Evolutionary conservation across 2,113 vertebrate species (phyloP).

Genomic region (Apeltes quadracus): DNA sequence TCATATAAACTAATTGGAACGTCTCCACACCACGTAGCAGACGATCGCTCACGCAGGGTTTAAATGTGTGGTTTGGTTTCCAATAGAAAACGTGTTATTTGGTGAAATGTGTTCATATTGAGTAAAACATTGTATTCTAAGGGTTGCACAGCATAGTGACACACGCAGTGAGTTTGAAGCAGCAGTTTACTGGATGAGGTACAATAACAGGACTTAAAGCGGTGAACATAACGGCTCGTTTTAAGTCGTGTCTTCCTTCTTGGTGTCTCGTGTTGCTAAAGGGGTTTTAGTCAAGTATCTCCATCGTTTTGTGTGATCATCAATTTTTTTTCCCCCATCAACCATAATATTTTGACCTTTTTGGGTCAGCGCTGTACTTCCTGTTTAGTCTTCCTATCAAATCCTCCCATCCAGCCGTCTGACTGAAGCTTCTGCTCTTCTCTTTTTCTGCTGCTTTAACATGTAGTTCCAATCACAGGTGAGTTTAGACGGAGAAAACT

Average conservation of each 20-base stretch:
- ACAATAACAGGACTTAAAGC: conserved; percentile 1
- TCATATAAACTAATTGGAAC: background rate
- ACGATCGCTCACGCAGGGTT: background rate
- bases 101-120: background rate
- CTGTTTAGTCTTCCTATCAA: conserved; percentile 15
- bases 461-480: conserved; percentile 97
- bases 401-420: conserved; percentile 10
- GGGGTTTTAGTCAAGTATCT: background rate
- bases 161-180: background rate
- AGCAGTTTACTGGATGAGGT: background rate
- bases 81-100: background rate
- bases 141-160: no score
- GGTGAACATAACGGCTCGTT: background rate
- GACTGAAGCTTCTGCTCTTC: conserved; percentile 50
- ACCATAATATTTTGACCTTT: conserved; percentile 2
- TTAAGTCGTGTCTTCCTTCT: background rate
- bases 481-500: conserved; percentile 71
- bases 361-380: background rate
- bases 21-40: background rate
- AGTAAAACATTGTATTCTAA: no score
- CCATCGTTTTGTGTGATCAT: conserved; percentile 18
- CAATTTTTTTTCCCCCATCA: conserved; percentile 1
- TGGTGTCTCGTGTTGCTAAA: background rate
- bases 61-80: background rate
- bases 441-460: conserved; percentile 85